These are phyloP conservation scores for Istiophorus platypterus DNA, from an alignment of 2,113 vertebrate species.

Conservation along the genomic window DNA sequence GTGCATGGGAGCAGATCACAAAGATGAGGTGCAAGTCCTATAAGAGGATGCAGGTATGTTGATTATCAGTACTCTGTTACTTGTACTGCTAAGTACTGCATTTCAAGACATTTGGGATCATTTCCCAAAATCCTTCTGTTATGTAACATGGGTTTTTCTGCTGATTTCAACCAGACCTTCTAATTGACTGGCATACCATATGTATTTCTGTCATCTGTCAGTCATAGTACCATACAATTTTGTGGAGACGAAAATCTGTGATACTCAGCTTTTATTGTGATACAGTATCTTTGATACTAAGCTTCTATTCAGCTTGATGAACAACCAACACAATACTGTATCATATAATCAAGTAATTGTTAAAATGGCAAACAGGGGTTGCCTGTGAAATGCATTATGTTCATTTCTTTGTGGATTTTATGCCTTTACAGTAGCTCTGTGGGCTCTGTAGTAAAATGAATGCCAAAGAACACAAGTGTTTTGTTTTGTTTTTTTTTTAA, in stretches of 20 bases:
- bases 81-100: not conserved
- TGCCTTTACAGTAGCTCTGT: conserved; percentile 42
- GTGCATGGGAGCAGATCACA: conserved; percentile 94
- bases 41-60: conserved; percentile 94
- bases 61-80: not conserved
- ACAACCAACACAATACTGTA: conserved; percentile 63
- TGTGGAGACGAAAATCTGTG: conserved; percentile 66
- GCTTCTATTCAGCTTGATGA: conserved; percentile 67
- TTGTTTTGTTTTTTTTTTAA: no score
- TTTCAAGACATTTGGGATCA: no score
- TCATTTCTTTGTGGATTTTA: conserved; percentile 63
- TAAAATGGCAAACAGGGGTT: conserved; percentile 69
- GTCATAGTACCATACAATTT: conserved; percentile 64
- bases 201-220: conserved; percentile 75
- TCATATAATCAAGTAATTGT: conserved; percentile 66
- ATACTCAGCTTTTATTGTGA: conserved; percentile 58
- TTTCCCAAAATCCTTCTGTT: conserved; percentile 35
- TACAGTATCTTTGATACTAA: conserved; percentile 62
- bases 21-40: conserved; percentile 92
- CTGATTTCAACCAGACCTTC: conserved; percentile 37
- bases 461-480: conserved; percentile 42
- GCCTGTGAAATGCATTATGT: conserved; percentile 66
- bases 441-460: conserved; percentile 35
- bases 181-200: conserved; percentile 59
- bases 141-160: conserved; percentile 29